Base-by-base conservation (phyloP, 2,888 invertebrate species). In the Gastrophysa polygoni region DNA sequence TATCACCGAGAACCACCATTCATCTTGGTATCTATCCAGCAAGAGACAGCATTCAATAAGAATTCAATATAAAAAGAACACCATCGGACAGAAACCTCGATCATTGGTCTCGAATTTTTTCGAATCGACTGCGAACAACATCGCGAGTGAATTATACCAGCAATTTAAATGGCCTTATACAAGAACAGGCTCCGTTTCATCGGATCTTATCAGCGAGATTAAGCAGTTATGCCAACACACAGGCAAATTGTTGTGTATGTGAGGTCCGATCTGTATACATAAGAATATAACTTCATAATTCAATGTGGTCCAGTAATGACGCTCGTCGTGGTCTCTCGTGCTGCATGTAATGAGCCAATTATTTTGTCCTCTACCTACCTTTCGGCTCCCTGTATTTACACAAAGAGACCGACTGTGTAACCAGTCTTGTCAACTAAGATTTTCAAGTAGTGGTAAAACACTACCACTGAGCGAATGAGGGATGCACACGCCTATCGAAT, bases 221-320 rank as follows among this genome's bases (percentile, higher is more conserved):
- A 57, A 48, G 56, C 56, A 47, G 57, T 57, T 48, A 32, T 32
- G 29, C 34, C 32, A 46, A 46, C 57, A 24, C 48, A 48, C 57
- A 57, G 34, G 48, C 47, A 57, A 57, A 57, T 57, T 48, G 48
- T 57, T 57, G 48, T 57, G 38, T 46, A 48, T 57, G 57, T 57
- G 57, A 20, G 57, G 57, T 57, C 57, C 49, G 21, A 38, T 34
- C 29, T 7, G 18, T 48, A 21, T n/a, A n/a, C n/a, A n/a, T n/a
- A 48, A 57, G 57, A 17, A 21, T 48, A 24, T 24, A 24, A 24
- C n/a, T n/a, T 56, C 16, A 24, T 32, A 57, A 57, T 57, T 57
- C 57, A 57, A 34, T 17, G 17, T 38, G 38, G 38, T 52, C 4
- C 6, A 32, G 29, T 32, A 32, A 32, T 32, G 29, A 32, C 10